Base-by-base conservation (phyloP, 92 coral and sea anemone species). In the Zoanthus gigantus region DNA sequence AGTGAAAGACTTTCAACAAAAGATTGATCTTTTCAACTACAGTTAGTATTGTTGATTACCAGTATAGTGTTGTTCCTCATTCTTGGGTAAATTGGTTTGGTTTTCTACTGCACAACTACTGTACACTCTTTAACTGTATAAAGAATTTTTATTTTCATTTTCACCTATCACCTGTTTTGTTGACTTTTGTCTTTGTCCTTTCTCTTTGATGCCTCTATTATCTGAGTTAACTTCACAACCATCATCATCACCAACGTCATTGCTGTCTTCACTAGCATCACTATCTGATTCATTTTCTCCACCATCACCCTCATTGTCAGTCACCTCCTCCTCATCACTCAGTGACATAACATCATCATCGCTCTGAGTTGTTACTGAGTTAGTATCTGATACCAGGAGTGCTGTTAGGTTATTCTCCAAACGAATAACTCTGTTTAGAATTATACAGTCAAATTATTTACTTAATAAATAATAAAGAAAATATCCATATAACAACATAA, bases 361-460 rank as follows among this genome's bases (percentile, higher is more conserved):
- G 37, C 67, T 79, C 50, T 47, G 89, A 3, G 86, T 67, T 44
- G 92, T 78, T 76, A 91, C 95, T 69, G 98, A 88, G 31, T 94
- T 83, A 14, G 95, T 93, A 76, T 94, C 98, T 67, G 98, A 92
- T 83, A 94, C 88, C 56, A 94, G 74, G 63, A 94, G 72, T 18
- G 98, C 95, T 23, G 95, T 93, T 78, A 94, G 84, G 23, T 94
- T 95, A 84, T 94, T 94, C 47, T 92, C 95, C 54, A 94, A 88
- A 10, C 80, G 88, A 65, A 94, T 83, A 50, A 94, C 95, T 90
- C 98, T 94, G 84, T 77, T 54, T 34, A 37, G 14, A 76, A 76
- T 37, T 37, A 37, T 37, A 37, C 42, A 50, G 6, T 50, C 42
- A 37, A 37, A 2, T 50, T 50, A 7, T 50, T 50, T 3, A 50